Base-by-base conservation (phyloP, 2,113 vertebrate species). In the Pseudolaguvia tuberculata region DNA sequence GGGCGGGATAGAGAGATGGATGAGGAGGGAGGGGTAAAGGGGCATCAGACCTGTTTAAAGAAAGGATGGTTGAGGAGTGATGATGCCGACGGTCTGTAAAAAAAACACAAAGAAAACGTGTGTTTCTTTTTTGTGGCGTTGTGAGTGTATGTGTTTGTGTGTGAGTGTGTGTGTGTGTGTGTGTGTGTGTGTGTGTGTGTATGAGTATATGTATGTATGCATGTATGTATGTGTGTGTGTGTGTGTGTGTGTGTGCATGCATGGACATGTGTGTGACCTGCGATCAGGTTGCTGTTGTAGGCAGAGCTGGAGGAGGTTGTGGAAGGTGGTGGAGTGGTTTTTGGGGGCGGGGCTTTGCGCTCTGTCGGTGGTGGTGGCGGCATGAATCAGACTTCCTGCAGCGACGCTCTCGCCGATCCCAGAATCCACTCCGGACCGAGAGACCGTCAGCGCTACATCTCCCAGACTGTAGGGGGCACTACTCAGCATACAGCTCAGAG, bases 321-420 rank as follows among this genome's bases (percentile, higher is more conserved):
- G 91, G 77, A 99, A 91, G 42, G 94, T 94, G 77, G 92, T 91
- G 1, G 96, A 98, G 87, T 97, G 96, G 2, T 94, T 94, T 85
- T 93, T 98, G 69, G 94, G 91, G 35, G 86, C 90, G 0, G 95
- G 93, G 59, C 93, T 93, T 76, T 93, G 93, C 23, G 94, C 87
- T 73, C 92, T 87, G 79, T 98, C 95, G 4, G 92, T 92, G 0
- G 90, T 91, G 81, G 91, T 35, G 31, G 31, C 6, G 31, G 93
- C 93, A 72, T 82, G 94, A 2, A 91, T 93, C 83, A 95, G 90
- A 78, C 94, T 95, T 11, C 91, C 91, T 0, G 90, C 90, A 23
- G 91, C 92, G 6, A 94, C 92, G 57, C 93, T 94, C 84, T 96
- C 96, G 55, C 94, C 94, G 70, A 98, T 98, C 77, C 96, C 96